A percentile compares a stretch with the other conserved stretches of the same genome.
Conservation (phyloP, 2,113 vertebrate genomes). For the Parotia lawesii region DNA sequence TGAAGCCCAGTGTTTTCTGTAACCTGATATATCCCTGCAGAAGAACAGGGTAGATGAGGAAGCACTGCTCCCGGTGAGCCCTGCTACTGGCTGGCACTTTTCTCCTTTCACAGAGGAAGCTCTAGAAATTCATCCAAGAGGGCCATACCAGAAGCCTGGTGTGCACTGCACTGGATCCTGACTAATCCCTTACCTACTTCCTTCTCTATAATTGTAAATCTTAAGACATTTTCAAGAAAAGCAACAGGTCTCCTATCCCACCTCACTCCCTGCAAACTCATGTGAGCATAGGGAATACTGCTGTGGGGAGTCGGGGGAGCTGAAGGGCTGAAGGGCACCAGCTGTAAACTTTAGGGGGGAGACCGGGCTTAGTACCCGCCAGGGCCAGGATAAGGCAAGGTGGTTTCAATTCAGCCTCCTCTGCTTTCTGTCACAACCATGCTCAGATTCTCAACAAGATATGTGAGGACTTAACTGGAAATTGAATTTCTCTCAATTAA, state of each 20-base stretch:
- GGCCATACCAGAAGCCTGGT: no score
- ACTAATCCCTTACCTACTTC: neutral
- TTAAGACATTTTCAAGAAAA: neutral
- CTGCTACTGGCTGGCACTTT: neutral
- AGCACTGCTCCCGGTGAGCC: neutral
- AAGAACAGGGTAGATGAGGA: neutral
- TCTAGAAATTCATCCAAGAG: neutral
- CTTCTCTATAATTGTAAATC: neutral
- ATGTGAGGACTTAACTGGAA: neutral
- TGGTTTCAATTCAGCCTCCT: neutral
- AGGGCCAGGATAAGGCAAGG: neutral
- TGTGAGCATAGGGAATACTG: neutral
- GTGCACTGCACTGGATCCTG: neutral
- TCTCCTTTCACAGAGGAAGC: neutral
- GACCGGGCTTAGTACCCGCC: neutral
- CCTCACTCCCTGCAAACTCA: neutral
- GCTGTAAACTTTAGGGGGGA: neutral
- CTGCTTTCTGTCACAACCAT: neutral
- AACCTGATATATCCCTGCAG: neutral
- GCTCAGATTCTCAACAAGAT: neutral
- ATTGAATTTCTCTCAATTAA: neutral
- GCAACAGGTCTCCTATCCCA: neutral
- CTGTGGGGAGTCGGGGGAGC: neutral
- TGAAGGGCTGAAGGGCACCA: neutral
- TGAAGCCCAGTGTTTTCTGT: neutral